Evolutionary conservation across 2,797 vertebrate species (phyloP).

Genomic region (Eupleurogrammus muticus): DNA sequence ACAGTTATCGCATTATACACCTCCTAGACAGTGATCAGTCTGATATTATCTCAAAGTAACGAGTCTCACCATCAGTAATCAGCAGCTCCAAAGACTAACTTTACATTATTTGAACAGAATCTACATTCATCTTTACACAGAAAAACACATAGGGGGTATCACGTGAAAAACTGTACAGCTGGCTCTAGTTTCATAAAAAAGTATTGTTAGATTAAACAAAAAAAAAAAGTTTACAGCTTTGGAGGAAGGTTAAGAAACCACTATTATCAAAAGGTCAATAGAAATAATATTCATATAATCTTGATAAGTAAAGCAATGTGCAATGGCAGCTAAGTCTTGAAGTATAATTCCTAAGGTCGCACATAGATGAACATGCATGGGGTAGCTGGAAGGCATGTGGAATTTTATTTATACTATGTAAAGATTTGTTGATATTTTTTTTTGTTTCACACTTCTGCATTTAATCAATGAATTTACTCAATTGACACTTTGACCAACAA

Average conservation of each 20-base stretch:
- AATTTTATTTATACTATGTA: not conserved
- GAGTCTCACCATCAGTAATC: not conserved
- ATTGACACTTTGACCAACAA: no score
- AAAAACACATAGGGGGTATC: not conserved
- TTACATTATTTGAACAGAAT: not conserved
- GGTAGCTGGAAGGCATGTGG: not conserved
- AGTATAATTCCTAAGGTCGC: no score
- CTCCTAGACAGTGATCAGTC: slow-evolving; percentile 7
- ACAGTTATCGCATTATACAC: not conserved
- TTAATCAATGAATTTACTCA: no score
- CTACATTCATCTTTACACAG: not conserved
- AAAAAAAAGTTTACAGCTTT: not conserved
- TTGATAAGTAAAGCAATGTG: not conserved
- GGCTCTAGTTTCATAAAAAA: not conserved
- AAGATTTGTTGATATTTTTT: not conserved
- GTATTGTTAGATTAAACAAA: not conserved
- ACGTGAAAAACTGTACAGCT: not conserved
- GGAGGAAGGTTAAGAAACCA: slow-evolving; percentile 1
- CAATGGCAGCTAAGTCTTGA: not conserved
- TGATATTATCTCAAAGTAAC: not conserved
- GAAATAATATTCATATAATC: not conserved
- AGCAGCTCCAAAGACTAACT: not conserved
- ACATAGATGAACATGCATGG: not conserved
- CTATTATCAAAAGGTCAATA: not conserved
- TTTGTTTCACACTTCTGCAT: not conserved